phyloP scores from a whole-genome alignment of 1,140 invertebrate genomes.

The Bombus waltoni region DNA sequence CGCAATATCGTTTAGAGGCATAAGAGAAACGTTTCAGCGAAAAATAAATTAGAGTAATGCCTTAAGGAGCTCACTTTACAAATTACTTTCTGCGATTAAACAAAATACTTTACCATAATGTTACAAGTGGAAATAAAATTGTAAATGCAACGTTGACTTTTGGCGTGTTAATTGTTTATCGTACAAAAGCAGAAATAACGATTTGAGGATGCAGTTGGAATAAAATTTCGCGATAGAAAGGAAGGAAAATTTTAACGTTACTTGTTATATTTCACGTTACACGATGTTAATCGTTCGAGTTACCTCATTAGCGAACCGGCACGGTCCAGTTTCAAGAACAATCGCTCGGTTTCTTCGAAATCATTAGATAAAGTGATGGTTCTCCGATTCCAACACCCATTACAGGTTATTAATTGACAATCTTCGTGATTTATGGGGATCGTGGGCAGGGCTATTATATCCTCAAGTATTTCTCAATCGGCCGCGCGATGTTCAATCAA shows the following conservation, averaged over 20 bases:
- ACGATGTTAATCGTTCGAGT: not conserved
- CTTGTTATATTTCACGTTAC: not conserved
- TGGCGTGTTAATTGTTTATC: too few species aligned
- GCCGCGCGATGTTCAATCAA: slow-evolving; percentile 21
- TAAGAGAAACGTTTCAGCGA: too few species aligned
- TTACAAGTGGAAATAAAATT: too few species aligned
- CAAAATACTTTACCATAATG: too few species aligned
- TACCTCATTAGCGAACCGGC: not conserved
- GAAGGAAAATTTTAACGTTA: not conserved
- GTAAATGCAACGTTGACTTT: too few species aligned
- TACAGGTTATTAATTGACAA: slow-evolving; percentile 50
- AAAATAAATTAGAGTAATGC: too few species aligned
- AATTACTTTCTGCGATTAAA: too few species aligned
- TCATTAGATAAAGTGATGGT: slow-evolving; percentile 14
- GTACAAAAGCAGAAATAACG: too few species aligned
- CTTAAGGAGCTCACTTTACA: too few species aligned
- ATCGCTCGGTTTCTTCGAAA: not conserved
- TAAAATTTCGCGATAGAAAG: not conserved
- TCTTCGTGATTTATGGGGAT: slow-evolving; percentile 40
- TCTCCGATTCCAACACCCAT: slow-evolving; percentile 39
- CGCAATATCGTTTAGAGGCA: too few species aligned
- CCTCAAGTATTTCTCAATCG: slow-evolving; percentile 51
- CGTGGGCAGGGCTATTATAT: slow-evolving; percentile 38
- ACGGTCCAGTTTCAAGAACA: slow-evolving; percentile 9
- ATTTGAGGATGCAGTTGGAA: too few species aligned